phyloP scores from a whole-genome alignment of 2,797 vertebrate species.

The Tolypeutes matacus region DNA sequence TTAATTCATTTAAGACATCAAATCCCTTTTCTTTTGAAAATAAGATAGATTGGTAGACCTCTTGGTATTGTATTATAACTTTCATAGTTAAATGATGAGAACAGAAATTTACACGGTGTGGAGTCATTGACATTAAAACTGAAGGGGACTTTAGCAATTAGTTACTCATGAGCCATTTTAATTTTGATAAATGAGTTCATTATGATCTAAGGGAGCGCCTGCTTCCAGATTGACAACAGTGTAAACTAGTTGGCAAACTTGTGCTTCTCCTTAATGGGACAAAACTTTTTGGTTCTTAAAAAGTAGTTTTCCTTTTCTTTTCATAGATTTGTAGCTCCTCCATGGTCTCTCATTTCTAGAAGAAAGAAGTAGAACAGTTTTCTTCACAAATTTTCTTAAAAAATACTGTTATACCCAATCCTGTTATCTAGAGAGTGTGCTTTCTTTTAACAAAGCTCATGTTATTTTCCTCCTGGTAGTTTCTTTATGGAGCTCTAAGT shows the following conservation, averaged over 20 bases:
- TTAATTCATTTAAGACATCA: slow-evolving; percentile 64
- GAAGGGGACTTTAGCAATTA: not conserved
- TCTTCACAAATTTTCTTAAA: not conserved
- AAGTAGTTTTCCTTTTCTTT: not conserved
- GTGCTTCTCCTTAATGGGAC: not conserved
- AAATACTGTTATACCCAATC: not conserved
- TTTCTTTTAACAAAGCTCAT: not conserved
- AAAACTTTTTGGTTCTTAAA: slow-evolving; percentile 14
- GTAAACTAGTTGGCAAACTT: not conserved
- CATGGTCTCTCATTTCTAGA: not conserved
- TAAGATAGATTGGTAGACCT: slow-evolving; percentile 53
- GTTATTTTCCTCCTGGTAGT: not conserved
- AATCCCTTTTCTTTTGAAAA: slow-evolving; percentile 76
- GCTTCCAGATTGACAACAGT: not conserved
- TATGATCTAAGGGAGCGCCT: not conserved
- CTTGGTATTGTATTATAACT: not conserved
- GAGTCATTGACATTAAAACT: not conserved
- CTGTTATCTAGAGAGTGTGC: not conserved
- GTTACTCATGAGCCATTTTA: slow-evolving; percentile 17
- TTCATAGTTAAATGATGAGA: slow-evolving; percentile 23
- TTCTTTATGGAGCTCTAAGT: not conserved
- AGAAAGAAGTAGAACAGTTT: slow-evolving; percentile 6
- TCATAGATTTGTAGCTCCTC: not conserved
- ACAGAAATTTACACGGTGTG: not conserved
- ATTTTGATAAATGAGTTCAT: slow-evolving; percentile 48